A percentile compares a stretch with the other conserved stretches of the same genome.
Conservation (phyloP, 2,113 vertebrate genomes). For the Choloepus hoffmanni region DNA sequence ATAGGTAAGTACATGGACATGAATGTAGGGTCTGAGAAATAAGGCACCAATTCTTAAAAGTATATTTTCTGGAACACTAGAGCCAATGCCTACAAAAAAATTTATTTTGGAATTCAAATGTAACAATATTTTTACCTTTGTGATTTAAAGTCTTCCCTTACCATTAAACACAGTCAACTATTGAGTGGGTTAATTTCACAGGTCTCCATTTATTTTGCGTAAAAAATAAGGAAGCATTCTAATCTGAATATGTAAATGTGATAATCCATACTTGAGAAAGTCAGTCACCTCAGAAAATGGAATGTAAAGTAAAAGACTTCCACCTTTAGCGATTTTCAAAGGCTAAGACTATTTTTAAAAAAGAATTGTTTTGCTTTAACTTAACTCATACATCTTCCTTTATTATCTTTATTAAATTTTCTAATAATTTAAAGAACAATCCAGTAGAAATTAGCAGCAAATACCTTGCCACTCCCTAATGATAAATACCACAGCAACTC, state of each 20-base stretch:
- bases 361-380: background rate
- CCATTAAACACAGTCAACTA: background rate
- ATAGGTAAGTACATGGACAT: background rate
- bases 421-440: background rate
- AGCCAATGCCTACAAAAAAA: background rate
- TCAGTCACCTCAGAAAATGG: conserved; percentile 2
- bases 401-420: background rate
- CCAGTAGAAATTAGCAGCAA: background rate
- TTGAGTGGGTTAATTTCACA: background rate
- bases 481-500: conserved; percentile 74
- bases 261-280: background rate
- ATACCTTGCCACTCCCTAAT: conserved; percentile 63
- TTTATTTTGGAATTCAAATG: background rate
- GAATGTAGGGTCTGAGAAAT: background rate
- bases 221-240: conserved; percentile 26
- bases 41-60: background rate
- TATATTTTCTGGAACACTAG: background rate
- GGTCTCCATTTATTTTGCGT: background rate
- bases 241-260: background rate
- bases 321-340: background rate
- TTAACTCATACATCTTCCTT: conserved; percentile 3
- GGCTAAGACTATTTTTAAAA: background rate
- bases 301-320: background rate
- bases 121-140: background rate
- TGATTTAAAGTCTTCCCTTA: background rate